Evolutionary conservation across 1,140 invertebrate genomes (phyloP).

Genomic region (Mercenaria mercenaria): DNA sequence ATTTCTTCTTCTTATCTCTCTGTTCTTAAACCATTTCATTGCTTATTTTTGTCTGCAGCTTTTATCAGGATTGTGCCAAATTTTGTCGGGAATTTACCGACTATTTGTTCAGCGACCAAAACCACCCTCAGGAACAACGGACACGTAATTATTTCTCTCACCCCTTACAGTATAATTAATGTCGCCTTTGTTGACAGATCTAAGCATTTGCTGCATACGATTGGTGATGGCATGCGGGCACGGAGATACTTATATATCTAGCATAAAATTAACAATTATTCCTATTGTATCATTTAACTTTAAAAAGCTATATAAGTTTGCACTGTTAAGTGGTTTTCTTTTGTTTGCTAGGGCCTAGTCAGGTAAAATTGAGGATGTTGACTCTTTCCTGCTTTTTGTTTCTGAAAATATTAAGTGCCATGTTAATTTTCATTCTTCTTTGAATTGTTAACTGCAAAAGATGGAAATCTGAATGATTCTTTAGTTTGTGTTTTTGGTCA

Average conservation of each 20-base stretch:
- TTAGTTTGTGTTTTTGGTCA: too few relatives aligned
- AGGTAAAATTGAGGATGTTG: not conserved
- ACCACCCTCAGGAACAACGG: not conserved
- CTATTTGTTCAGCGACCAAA: slow-evolving; percentile 6
- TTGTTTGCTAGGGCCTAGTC: not conserved
- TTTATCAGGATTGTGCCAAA: slow-evolving; percentile 57
- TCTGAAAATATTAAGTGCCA: too few relatives aligned
- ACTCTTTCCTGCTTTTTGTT: too few relatives aligned
- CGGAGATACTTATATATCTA: slow-evolving; percentile 36
- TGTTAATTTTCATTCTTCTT: too few relatives aligned
- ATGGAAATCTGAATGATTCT: too few relatives aligned
- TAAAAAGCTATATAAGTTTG: not conserved
- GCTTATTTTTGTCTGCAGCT: slow-evolving; percentile 61
- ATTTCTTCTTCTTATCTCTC: too few relatives aligned
- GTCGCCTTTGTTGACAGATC: slow-evolving; percentile 61
- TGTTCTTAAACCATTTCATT: not conserved
- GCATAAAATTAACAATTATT: not conserved
- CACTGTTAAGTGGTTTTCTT: not conserved
- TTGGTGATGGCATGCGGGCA: slow-evolving; percentile 62
- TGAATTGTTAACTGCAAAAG: too few relatives aligned
- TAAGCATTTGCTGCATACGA: slow-evolving; percentile 59
- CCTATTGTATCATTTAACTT: not conserved
- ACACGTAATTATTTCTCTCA: slow-evolving; percentile 61
- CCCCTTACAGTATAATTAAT: slow-evolving; percentile 33
- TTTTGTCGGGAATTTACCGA: slow-evolving; percentile 56